Percentiles rank a stretch among this genome's conserved stretches.
These are phyloP conservation scores for Galerucella nymphaeae DNA, from an alignment of 2,888 invertebrate genomes.

Conservation along the genomic window DNA sequence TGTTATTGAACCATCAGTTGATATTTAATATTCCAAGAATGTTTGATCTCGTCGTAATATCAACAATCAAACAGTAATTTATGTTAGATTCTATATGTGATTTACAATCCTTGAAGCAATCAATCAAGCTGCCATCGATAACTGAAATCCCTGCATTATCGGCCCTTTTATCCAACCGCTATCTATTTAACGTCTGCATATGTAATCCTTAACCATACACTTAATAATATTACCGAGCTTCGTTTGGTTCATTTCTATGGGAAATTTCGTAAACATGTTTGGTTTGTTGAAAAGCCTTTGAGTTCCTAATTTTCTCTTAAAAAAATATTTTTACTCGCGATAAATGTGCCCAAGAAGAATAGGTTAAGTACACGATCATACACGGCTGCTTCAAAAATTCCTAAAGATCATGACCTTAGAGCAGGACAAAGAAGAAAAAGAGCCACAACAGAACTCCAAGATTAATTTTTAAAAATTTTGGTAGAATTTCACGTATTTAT, in stretches of 20 bases:
- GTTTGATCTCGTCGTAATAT: slow-evolving; percentile 48
- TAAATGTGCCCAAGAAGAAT: too few relatives aligned
- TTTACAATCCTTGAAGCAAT: slow-evolving; percentile 66
- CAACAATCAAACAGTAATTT: slow-evolving; percentile 60
- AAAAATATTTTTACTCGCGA: too few relatives aligned
- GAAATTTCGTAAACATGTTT: slow-evolving; percentile 28
- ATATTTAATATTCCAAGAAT: slow-evolving; percentile 36
- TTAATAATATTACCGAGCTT: slow-evolving; percentile 34
- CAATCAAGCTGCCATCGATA: slow-evolving; percentile 65
- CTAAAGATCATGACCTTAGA: too few relatives aligned
- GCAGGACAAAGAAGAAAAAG: too few relatives aligned
- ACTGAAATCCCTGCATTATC: slow-evolving; percentile 65
- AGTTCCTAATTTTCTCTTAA: too few relatives aligned
- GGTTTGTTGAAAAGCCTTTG: too few relatives aligned
- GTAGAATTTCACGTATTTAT: too few relatives aligned
- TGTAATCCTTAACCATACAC: slow-evolving; percentile 59
- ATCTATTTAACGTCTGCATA: slow-evolving; percentile 61
- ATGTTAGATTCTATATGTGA: slow-evolving; percentile 65
- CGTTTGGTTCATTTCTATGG: slow-evolving; percentile 20
- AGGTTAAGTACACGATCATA: too few relatives aligned
- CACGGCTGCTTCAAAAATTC: too few relatives aligned
- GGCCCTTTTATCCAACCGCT: slow-evolving; percentile 63
- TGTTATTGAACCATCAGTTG: slow-evolving; percentile 14
- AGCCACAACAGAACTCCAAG: too few relatives aligned
- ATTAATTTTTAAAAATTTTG: too few relatives aligned